Evolutionary conservation across 2,113 vertebrate species (phyloP).

Genomic region (Mormyrus lacerda): DNA sequence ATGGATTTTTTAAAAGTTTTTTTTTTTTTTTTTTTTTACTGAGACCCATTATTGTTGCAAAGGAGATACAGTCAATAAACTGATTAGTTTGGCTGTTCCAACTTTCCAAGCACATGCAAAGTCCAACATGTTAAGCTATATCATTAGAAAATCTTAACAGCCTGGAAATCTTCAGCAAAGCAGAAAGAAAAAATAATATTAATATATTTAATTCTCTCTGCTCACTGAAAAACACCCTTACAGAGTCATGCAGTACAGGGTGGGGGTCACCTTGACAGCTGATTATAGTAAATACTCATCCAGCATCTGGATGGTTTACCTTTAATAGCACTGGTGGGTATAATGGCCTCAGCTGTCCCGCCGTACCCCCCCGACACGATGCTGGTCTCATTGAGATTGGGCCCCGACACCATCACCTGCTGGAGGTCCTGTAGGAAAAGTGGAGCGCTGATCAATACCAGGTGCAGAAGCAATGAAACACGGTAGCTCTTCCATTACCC

Average conservation of each 20-base stretch:
- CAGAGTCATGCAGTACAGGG: background rate
- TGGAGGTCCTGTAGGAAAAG: slow-evolving; percentile 74
- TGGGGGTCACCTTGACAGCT: background rate
- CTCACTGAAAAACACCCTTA: background rate
- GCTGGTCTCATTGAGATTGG: slow-evolving; percentile 94
- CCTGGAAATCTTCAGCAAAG: background rate
- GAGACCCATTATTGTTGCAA: background rate
- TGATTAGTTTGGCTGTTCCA: background rate
- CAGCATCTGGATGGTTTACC: slow-evolving; percentile 46
- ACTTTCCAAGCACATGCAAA: background rate
- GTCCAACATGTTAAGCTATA: background rate
- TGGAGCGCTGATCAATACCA: background rate
- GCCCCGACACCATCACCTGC: slow-evolving; percentile 97
- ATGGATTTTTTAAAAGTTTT: background rate
- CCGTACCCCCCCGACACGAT: slow-evolving; percentile 94
- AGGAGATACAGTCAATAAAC: background rate
- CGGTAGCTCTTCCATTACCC: background rate
- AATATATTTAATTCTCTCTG: background rate
- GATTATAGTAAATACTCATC: background rate
- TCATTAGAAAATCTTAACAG: background rate
- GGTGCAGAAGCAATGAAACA: background rate
- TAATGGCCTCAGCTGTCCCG: slow-evolving; percentile 84
- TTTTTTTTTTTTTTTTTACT: background rate
- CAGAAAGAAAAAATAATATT: background rate
- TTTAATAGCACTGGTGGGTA: slow-evolving; percentile 76